Evolutionary conservation across 1,140 invertebrate species (phyloP).

Genomic region (Helicorthomorpha holstii): DNA sequence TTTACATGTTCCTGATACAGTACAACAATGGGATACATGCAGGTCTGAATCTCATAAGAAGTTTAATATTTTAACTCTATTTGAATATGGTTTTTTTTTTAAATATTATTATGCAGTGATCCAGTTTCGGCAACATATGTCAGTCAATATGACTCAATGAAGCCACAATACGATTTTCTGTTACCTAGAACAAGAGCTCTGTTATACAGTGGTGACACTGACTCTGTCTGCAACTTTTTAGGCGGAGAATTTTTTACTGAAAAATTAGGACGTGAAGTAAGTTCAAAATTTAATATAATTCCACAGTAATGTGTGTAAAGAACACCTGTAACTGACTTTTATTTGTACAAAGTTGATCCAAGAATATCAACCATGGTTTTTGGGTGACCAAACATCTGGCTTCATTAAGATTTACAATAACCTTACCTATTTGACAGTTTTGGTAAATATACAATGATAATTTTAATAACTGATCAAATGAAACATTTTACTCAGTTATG

Average conservation of each 20-base stretch:
- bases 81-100: background rate
- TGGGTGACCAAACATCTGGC: slow-evolving; percentile 24
- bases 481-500: no score
- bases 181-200: slow-evolving; percentile 23
- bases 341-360: slow-evolving; percentile 11
- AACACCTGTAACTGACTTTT: no score
- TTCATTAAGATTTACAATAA: slow-evolving; percentile 24
- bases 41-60: background rate
- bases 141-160: slow-evolving; percentile 9
- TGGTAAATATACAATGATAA: slow-evolving; percentile 19
- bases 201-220: slow-evolving; percentile 38
- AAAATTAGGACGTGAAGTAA: slow-evolving; percentile 12
- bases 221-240: slow-evolving; percentile 38
- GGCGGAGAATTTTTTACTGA: slow-evolving; percentile 36
- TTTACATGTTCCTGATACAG: background rate
- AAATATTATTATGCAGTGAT: background rate
- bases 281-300: background rate
- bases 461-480: no score
- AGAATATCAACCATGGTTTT: slow-evolving; percentile 15
- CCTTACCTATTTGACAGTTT: slow-evolving; percentile 24
- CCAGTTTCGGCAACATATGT: background rate
- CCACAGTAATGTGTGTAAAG: no score
- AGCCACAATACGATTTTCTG: slow-evolving; percentile 18
- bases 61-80: background rate
- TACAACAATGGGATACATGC: background rate